Base-by-base conservation (phyloP, 2,113 vertebrate species). In the Cyanoderma ruficeps region DNA sequence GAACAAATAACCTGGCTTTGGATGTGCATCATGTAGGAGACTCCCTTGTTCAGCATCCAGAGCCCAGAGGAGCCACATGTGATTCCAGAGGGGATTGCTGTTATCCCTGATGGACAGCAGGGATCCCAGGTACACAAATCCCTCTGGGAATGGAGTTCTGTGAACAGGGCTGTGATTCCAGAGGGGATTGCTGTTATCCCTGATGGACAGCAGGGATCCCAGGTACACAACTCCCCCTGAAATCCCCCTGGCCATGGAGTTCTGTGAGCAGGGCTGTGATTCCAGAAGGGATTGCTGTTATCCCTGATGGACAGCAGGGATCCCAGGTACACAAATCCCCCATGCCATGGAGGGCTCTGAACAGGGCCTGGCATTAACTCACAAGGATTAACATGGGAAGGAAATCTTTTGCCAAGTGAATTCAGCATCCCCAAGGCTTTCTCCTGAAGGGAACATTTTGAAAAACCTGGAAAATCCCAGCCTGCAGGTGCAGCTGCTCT, bases 31-130 rank as follows among this genome's bases (percentile, higher is more conserved):
- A 0, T 33, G 30, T 27, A 5, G 64, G 63, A 50, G 16, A 12
- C 1, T 1, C 2, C 7, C 5, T 1, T 53, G 33, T 24, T 67
- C n/a, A 17, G 59, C 33, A 5, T 6, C 14, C 50, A 15, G 41
- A n/a, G 59, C 8, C 20, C 33, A 28, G 13, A 27, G 49, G 27
- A 52, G 50, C 44, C 21, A 4, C 59, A 19, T 64, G 50, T 47
- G 22, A 28, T 52, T 44, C 18, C 41, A 37, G 67, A 17, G 20
- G 59, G 24, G 8, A 3, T 16, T 17, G 37, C 7, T 83, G 61
- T 28, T 47, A 3, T 11, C 37, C 1, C 0, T 30, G 46, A 6
- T 31, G 55, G 56, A 12, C 74, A 64, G 30, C 14, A 12, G 3
- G 61, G 46, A 76, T 60, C n/a, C 68, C 15, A 88, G 79, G 86